phyloP scores from a whole-genome alignment of 2,797 vertebrate genomes.

The Anguilla obscura region DNA sequence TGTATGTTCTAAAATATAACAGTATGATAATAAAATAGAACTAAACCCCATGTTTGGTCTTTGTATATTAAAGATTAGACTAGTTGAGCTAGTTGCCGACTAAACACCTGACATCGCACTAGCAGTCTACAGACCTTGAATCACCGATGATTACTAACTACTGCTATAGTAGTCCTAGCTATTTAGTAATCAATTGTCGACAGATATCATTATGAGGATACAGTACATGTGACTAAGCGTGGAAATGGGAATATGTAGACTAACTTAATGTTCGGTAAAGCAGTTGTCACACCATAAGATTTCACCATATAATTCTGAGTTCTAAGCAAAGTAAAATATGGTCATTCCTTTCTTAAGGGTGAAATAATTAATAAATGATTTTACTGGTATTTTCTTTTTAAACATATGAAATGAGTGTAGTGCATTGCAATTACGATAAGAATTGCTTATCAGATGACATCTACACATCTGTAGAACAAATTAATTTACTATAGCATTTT shows the following conservation, averaged over 20 bases:
- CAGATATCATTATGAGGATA: not conserved
- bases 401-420: not conserved
- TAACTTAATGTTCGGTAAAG: not conserved
- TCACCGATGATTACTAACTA: no score
- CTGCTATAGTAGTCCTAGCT: no score
- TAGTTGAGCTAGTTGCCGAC: no score
- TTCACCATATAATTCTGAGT: not conserved
- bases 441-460: not conserved
- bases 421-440: not conserved
- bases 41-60: not conserved
- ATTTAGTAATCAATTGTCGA: not conserved
- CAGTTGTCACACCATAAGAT: not conserved
- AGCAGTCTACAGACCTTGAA: no score
- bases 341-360: not conserved
- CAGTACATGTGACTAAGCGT: not conserved
- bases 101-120: no score
- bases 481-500: not conserved
- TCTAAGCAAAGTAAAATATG: not conserved
- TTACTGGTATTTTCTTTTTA: not conserved
- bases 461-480: not conserved
- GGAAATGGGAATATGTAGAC: not conserved
- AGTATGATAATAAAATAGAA: no score
- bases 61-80: constrained; percentile 2
- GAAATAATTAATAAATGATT: not conserved
- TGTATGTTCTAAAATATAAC: no score